Evolutionary conservation across 1,140 invertebrate genomes (phyloP), one percentile per base, ranked within the genome.

Genomic region (Neodiprion lecontei): DNA sequence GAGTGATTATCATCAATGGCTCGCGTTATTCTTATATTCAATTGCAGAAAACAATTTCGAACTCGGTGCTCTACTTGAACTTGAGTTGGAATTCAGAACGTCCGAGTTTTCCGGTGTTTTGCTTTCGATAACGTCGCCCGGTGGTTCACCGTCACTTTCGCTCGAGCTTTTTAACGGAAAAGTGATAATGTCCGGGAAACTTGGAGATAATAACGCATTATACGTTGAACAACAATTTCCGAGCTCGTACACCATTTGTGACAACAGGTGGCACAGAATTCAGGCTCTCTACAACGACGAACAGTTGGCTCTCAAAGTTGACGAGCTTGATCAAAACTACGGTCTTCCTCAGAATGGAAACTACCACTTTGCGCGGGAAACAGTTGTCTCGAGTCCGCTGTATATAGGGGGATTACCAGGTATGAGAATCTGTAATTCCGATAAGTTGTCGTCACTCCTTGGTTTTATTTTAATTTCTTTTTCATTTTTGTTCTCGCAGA

Each of bases 351-450:
- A 86, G 74, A 86, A 90, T 48, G 89, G 90, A 7, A 84, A 86
- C 78, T 80, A 83, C 50, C 80, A 83, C 69, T 83, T 84, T 72
- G 79, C 83, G 76, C 72, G 77, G 75, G 80, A 85, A 1, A 78
- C 79, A 1, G 76, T 79, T 49, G 82, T 81, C 11, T 87, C 90
- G 72, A 91, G 91, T 77, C 92, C 95, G 23, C 87, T 97, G 0
- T 96, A 95, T 78, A 93, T 98, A 80, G 96, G 95, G 66, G 96
- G 96, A 67, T 83, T 97, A 81, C 95, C 95, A 88, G 95, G 96
- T 97, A 17, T 17, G 28, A 40, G 28, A 40, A 40, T 40, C 28
- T 40, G 28, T 40, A 82, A 40, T 40, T 40, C 28, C 28, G 28
- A 40, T 40, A 40, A 76, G 49, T 73, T 53, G 23, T 65, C 23